Base-by-base conservation (phyloP, 2,888 invertebrate genomes). In the Drosophila mulleri region DNA sequence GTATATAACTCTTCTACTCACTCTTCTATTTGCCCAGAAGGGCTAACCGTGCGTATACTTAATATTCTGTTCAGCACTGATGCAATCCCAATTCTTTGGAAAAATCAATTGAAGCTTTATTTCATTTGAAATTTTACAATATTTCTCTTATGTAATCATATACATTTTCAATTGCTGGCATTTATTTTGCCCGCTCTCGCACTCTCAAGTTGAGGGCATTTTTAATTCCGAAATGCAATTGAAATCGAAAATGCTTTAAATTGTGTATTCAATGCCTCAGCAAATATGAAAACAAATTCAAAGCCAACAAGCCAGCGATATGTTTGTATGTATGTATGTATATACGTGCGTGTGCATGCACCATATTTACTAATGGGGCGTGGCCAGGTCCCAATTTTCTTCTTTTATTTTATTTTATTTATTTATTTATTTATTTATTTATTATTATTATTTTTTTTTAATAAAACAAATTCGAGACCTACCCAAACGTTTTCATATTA, bases 381-480 rank as follows among this genome's bases (percentile, higher is more conserved):
- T 54, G 72, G 58, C 58, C 45, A 42, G 23, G 26, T 11, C 35
- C 37, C 56, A 32, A 39, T 39, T 32, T 20, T 32, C 3, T 32
- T n/a, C 11, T 9, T 16, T 37, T 37, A 52, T 29, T 37, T 61
- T 11, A 23, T 14, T 5, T 26, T 44, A 23, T 11, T 7, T 37
- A 23, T 23, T 23, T 23, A 23, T 23, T 23, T 23, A 23, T 23
- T 4, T 23, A 26, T 26, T 26, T 26, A 23, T 23, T 23, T 23
- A 2, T 23, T n/a, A n/a, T n/a, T n/a, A n/a, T n/a, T n/a, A n/a
- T n/a, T 37, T n/a, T 32, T 45, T 56, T 54, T 64, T 64, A 72
- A 76, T 76, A 66, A 71, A 75, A 73, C 59, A 52, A 69, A 45
- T 72, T 72, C 44, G 45, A 9, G 57, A 57, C 18, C 48, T 16